These are phyloP conservation scores for Listrodromus nycthemerus DNA, from an alignment of 2,888 invertebrate species.

Conservation along the genomic window DNA sequence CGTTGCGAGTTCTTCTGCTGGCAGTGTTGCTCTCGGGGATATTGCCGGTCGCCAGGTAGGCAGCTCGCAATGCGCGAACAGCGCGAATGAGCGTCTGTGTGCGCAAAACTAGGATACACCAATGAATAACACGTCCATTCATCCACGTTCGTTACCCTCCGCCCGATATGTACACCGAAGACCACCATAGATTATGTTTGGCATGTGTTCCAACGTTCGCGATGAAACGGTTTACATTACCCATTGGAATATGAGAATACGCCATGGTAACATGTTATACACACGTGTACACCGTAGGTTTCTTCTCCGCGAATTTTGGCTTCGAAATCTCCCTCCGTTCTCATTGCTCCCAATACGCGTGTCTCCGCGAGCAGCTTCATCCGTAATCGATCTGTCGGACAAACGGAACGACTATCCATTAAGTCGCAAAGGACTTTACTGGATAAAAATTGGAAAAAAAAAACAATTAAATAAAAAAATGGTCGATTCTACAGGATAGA, in stretches of 20 bases:
- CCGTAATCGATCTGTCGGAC: no score
- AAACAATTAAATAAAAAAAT: neutral
- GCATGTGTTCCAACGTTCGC: constrained; percentile 58
- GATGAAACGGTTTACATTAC: constrained; percentile 57
- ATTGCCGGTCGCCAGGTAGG: constrained; percentile 51
- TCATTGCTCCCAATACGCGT: neutral
- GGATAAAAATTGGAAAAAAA: neutral
- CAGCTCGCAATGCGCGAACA: constrained; percentile 33
- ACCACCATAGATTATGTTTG: constrained; percentile 44
- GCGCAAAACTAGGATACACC: constrained; percentile 51
- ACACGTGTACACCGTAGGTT: constrained; percentile 42
- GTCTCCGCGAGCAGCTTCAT: no score
- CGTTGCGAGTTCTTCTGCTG: constrained; percentile 61
- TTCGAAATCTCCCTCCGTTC: neutral
- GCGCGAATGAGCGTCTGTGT: constrained; percentile 6
- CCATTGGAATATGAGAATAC: constrained; percentile 62
- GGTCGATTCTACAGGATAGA: constrained; percentile 31
- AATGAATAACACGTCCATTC: constrained; percentile 65
- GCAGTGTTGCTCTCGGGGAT: constrained; percentile 45
- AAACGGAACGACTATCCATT: no score
- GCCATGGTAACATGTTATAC: constrained; percentile 55
- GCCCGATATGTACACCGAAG: constrained; percentile 22
- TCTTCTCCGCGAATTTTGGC: constrained; percentile 7
- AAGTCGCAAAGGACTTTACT: no score
- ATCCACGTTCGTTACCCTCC: constrained; percentile 57